A percentile compares a stretch with the other conserved stretches of the same genome.
These are phyloP conservation scores for Sebastes variabilis DNA, from an alignment of 2,797 vertebrate genomes.

Conservation along the genomic window DNA sequence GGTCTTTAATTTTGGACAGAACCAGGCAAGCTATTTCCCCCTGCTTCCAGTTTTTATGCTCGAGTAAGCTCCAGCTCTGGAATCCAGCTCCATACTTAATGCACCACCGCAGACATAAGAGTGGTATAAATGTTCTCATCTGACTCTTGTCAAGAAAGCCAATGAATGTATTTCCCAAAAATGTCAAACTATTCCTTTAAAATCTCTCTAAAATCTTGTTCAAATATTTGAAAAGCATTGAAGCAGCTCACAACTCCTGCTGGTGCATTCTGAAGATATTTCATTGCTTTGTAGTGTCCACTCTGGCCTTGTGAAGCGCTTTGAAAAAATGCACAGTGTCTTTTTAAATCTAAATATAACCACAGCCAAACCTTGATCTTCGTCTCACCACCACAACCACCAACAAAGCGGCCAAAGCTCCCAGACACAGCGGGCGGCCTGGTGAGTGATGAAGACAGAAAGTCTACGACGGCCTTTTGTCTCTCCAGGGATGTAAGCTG, in stretches of 20 bases:
- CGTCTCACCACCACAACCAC: constrained; percentile 7
- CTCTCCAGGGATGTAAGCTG: constrained; percentile 55
- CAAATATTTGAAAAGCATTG: not conserved
- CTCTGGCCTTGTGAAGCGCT: not conserved
- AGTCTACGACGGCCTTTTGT: constrained; percentile 51
- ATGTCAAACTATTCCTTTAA: not conserved
- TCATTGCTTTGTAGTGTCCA: constrained; percentile 2
- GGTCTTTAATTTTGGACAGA: too few species aligned
- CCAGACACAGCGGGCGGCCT: constrained; percentile 18
- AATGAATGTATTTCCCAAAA: not conserved
- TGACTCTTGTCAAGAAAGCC: not conserved
- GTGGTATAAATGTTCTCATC: not conserved
- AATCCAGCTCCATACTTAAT: not conserved
- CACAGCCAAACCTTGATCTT: constrained; percentile 43
- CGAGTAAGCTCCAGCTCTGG: not conserved
- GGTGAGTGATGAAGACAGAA: constrained; percentile 47
- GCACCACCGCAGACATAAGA: not conserved
- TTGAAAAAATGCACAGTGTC: not conserved
- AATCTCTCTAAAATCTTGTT: not conserved
- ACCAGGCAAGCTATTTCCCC: not conserved
- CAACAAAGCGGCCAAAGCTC: constrained; percentile 33
- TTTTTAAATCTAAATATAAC: constrained; percentile 54
- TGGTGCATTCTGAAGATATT: not conserved
- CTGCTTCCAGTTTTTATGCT: not conserved
- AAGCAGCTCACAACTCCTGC: not conserved